phyloP scores from a whole-genome alignment of 1,140 invertebrate genomes.

The Aphelenchoides besseyi region DNA sequence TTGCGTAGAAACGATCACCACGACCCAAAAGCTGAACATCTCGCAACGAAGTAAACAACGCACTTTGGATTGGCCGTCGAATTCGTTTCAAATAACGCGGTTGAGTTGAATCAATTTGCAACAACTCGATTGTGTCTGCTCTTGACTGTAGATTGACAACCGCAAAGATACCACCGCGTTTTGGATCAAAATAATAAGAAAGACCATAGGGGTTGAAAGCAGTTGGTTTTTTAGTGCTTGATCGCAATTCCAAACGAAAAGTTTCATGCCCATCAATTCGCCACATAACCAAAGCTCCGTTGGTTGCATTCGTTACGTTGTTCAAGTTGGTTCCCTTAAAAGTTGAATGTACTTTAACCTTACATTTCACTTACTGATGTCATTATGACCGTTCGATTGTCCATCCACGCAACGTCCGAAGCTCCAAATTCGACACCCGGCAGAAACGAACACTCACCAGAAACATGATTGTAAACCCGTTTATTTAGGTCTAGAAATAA shows the following conservation, averaged over 20 bases:
- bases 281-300: constrained; percentile 1
- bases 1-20: background rate
- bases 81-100: background rate
- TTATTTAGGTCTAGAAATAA: constrained; percentile 22
- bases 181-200: background rate
- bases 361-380: background rate
- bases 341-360: background rate
- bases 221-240: too few relatives aligned
- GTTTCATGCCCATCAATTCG: constrained; percentile 1
- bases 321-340: constrained; percentile 19
- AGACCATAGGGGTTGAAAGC: constrained; percentile 12
- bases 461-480: constrained; percentile 33
- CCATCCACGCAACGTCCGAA: background rate
- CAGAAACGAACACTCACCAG: constrained; percentile 20
- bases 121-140: background rate
- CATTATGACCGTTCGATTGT: background rate
- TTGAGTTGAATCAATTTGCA: background rate
- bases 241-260: background rate
- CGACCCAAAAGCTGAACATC: background rate
- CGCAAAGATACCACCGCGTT: constrained; percentile 3
- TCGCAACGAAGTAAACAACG: background rate
- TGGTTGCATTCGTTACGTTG: constrained; percentile 24
- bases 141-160: background rate
- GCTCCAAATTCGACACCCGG: constrained; percentile 14
- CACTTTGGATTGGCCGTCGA: background rate